phyloP scores from a whole-genome alignment of 2,888 invertebrate genomes.

The Tridacna crocea region DNA sequence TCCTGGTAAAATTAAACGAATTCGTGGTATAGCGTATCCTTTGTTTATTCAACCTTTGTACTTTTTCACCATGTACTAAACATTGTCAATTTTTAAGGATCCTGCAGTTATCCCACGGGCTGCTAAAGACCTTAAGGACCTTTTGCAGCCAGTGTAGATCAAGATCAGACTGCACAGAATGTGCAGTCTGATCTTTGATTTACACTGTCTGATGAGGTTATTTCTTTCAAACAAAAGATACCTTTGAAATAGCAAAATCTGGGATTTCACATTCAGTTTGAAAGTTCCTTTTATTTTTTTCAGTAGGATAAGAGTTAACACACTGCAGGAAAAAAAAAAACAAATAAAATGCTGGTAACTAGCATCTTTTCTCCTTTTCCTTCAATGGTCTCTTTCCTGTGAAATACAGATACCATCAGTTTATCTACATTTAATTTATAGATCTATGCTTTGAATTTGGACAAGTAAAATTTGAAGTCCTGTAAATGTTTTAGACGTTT shows the following conservation, averaged over 20 bases:
- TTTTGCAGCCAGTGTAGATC: no score
- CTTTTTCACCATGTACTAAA: not conserved
- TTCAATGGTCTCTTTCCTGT: not conserved
- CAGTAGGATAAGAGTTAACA: no score
- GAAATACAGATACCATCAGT: not conserved
- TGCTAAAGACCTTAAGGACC: no score
- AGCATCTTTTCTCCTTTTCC: slow-evolving; percentile 7
- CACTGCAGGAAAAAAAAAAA: not conserved
- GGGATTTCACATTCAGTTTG: no score
- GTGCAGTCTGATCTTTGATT: no score
- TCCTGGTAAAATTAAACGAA: slow-evolving; percentile 95
- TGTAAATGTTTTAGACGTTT: no score
- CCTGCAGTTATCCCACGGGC: not conserved
- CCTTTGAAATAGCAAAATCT: no score
- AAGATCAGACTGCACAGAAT: no score
- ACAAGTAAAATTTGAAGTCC: no score
- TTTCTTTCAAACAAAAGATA: no score
- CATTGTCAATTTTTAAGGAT: not conserved
- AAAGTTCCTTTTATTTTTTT: no score
- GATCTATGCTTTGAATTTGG: not conserved
- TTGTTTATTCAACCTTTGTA: slow-evolving; percentile 34
- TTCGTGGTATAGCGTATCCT: slow-evolving; percentile 93
- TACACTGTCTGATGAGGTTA: no score
- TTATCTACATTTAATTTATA: not conserved
- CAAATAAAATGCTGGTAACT: not conserved